phyloP scores from a whole-genome alignment of 2,113 vertebrate species.

The Elephantulus edwardii region DNA sequence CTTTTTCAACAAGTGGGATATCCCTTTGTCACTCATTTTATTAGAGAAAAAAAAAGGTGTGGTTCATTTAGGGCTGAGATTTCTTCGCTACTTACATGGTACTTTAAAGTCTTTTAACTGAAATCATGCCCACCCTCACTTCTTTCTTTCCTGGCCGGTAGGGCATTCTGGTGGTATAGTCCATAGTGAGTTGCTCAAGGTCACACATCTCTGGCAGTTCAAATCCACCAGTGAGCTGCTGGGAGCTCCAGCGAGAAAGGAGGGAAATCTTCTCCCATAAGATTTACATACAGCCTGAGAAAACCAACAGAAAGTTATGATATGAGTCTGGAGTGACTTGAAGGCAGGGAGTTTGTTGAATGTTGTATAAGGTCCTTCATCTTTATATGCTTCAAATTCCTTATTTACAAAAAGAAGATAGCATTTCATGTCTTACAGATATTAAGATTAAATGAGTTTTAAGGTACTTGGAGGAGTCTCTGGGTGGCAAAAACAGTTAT shows the following conservation, averaged over 20 bases:
- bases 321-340: too few species aligned
- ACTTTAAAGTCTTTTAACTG: background rate
- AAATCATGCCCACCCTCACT: background rate
- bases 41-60: constrained; percentile 18
- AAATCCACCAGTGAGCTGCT: too few species aligned
- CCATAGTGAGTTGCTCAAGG: too few species aligned
- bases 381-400: background rate
- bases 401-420: background rate
- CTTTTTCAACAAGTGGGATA: background rate
- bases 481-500: background rate
- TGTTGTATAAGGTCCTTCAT: background rate
- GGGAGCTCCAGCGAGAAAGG: too few species aligned
- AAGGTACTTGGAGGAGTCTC: background rate
- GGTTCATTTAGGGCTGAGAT: background rate
- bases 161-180: too few species aligned
- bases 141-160: too few species aligned
- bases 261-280: too few species aligned
- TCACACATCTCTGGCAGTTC: too few species aligned
- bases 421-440: background rate
- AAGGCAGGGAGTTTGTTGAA: too few species aligned
- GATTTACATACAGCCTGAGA: too few species aligned
- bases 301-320: too few species aligned
- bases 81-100: background rate
- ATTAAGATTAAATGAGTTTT: background rate
- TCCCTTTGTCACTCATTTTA: background rate